These are phyloP conservation scores for Squalus acanthias DNA, from an alignment of 2,797 vertebrate species.

Conservation along the genomic window DNA sequence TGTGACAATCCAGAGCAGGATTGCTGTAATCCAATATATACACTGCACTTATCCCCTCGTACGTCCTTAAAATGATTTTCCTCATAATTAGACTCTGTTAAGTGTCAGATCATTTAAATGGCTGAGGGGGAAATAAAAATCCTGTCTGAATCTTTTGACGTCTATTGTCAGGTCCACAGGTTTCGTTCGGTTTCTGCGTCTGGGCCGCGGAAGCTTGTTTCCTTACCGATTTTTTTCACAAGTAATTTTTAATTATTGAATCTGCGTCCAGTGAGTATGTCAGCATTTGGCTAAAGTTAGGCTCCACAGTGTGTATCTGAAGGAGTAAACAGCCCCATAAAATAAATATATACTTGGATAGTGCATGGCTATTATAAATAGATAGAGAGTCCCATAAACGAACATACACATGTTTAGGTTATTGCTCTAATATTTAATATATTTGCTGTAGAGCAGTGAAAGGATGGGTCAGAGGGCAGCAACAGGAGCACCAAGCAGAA, in stretches of 20 bases:
- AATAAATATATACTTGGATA: constrained; percentile 28
- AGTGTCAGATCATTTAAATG: neutral
- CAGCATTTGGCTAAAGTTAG: neutral
- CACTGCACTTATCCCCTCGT: neutral
- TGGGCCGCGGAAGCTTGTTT: neutral
- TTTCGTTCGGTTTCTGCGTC: neutral
- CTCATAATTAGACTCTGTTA: neutral
- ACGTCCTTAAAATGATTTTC: neutral
- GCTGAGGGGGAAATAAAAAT: neutral
- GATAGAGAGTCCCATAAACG: constrained; percentile 19
- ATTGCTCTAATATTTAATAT: constrained; percentile 24
- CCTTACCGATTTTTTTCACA: neutral
- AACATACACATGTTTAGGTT: constrained; percentile 29
- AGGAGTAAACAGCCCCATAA: constrained; percentile 11
- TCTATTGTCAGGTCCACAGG: neutral
- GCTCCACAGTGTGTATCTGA: neutral
- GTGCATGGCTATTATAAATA: constrained; percentile 5
- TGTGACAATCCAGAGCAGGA: neutral
- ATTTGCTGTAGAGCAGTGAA: neutral
- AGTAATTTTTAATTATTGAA: neutral
- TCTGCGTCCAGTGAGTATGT: neutral
- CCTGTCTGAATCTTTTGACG: neutral
- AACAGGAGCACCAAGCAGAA: neutral
- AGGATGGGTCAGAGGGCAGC: neutral
- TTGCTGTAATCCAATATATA: neutral